Conservation (phyloP, 2,888 invertebrate genomes). For the Coelopa pilipes region DNA sequence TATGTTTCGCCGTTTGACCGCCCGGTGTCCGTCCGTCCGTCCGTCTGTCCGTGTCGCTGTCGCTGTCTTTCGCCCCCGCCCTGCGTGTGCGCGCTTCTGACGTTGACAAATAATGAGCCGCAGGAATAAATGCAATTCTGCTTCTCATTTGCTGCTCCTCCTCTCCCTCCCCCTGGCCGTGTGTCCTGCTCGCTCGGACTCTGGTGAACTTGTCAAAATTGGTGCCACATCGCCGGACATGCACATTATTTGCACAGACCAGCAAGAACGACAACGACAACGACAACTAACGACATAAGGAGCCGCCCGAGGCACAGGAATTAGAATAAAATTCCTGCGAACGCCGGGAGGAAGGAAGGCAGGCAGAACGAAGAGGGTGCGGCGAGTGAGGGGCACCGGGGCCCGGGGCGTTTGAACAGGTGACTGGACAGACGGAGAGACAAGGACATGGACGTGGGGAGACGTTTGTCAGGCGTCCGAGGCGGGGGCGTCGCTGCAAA, state of each 20-base stretch:
- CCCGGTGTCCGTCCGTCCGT: not conserved
- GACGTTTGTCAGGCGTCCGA: too few species aligned
- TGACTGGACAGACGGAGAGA: not conserved
- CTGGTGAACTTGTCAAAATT: slow-evolving; percentile 63
- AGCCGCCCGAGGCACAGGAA: too few species aligned
- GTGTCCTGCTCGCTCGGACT: too few species aligned
- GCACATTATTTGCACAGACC: slow-evolving; percentile 39
- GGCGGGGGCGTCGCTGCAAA: too few species aligned
- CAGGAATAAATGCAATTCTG: slow-evolving; percentile 40
- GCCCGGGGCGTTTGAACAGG: not conserved
- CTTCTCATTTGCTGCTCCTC: slow-evolving; percentile 46
- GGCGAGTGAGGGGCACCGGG: not conserved
- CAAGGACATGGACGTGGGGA: too few species aligned
- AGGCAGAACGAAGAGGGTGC: not conserved
- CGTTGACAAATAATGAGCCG: slow-evolving; percentile 63
- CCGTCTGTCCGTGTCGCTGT: not conserved
- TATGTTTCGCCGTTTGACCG: not conserved
- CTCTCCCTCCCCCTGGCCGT: too few species aligned
- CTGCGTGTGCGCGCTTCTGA: slow-evolving; percentile 51
- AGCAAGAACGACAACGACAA: not conserved
- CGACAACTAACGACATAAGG: too few species aligned
- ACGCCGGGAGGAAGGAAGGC: not conserved
- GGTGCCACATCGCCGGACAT: slow-evolving; percentile 65
- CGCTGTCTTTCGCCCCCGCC: slow-evolving; percentile 40
- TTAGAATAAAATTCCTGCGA: not conserved